These are phyloP conservation scores for Tetrao urogallus DNA, from an alignment of 2,113 vertebrate genomes.

Conservation along the genomic window DNA sequence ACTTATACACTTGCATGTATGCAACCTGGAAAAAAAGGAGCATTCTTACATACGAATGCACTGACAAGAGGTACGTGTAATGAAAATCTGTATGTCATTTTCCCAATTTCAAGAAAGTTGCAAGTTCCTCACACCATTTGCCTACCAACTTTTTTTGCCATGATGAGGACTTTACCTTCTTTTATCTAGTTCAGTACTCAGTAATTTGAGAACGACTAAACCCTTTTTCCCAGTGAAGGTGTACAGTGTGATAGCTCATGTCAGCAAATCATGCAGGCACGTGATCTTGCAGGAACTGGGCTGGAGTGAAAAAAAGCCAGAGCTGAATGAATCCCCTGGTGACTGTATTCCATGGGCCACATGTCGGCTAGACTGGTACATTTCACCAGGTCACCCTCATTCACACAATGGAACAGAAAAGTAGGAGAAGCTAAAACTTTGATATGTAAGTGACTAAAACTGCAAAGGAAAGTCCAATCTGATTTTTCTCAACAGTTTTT, in stretches of 20 bases:
- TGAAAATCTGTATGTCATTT: not conserved
- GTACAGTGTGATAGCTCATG: not conserved
- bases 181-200: not conserved
- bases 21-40: not conserved
- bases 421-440: not conserved
- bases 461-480: not conserved
- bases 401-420: not conserved
- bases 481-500: not conserved
- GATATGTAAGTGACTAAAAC: not conserved
- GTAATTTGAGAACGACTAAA: constrained; percentile 39
- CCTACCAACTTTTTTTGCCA: not conserved
- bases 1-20: not conserved
- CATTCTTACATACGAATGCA: not conserved
- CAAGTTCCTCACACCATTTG: not conserved
- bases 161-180: not conserved
- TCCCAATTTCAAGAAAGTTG: not conserved
- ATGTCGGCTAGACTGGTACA: not conserved
- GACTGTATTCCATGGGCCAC: not conserved
- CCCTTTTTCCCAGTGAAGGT: fast-evolving
- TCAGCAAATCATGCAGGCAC: constrained; percentile 21
- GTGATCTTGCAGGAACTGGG: constrained; percentile 30
- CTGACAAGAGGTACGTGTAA: not conserved
- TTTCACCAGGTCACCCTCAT: not conserved
- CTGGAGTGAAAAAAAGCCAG: not conserved
- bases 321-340: constrained; percentile 7